Evolutionary conservation across 1,140 invertebrate genomes (phyloP).

Genomic region (Aphelenchoides besseyi): DNA sequence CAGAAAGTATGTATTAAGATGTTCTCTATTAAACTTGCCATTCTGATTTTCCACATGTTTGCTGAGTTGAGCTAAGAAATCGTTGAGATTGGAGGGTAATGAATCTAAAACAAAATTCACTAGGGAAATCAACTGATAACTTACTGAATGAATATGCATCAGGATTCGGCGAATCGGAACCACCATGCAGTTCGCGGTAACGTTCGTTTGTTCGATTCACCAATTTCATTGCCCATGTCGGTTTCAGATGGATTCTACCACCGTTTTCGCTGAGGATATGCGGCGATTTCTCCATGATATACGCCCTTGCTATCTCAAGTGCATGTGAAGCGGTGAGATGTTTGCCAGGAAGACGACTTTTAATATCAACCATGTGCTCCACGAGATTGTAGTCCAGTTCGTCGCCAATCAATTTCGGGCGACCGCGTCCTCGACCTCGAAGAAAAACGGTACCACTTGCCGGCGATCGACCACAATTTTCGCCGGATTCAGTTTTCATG

Average conservation of each 20-base stretch:
- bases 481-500: background rate
- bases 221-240: conserved; percentile 61
- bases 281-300: conserved; percentile 56
- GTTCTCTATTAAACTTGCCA: background rate
- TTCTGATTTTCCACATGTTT: background rate
- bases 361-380: conserved; percentile 58
- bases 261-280: conserved; percentile 58
- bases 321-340: conserved; percentile 60
- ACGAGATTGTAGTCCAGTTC: conserved; percentile 61
- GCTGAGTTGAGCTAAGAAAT: conserved; percentile 1
- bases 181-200: conserved; percentile 39
- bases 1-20: background rate
- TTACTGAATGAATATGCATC: background rate
- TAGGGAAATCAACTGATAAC: too few species aligned
- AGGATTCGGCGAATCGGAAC: conserved; percentile 10
- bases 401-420: conserved; percentile 61
- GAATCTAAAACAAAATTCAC: background rate
- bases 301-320: conserved; percentile 49
- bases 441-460: background rate
- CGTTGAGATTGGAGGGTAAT: background rate
- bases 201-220: conserved; percentile 46
- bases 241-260: conserved; percentile 59
- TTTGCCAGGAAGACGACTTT: conserved; percentile 40
- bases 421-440: conserved; percentile 50
- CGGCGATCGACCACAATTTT: conserved; percentile 8